These are phyloP conservation scores for Macropis europaea DNA, from an alignment of 2,888 invertebrate genomes.

Conservation along the genomic window DNA sequence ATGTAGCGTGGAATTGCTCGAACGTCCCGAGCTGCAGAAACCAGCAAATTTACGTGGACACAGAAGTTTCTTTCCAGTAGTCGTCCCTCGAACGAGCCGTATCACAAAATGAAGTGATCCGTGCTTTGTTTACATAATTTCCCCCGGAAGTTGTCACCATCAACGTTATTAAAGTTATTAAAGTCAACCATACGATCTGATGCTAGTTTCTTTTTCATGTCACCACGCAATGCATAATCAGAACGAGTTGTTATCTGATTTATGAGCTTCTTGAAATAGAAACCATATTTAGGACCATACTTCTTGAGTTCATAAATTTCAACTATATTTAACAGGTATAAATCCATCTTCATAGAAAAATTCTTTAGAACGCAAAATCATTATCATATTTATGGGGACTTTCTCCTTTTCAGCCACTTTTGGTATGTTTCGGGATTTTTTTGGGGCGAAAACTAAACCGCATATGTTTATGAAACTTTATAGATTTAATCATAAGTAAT, in stretches of 20 bases:
- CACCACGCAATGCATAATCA: neutral
- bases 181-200: neutral
- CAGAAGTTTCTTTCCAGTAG: neutral
- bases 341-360: too few species aligned
- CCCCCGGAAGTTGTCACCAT: neutral
- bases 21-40: neutral
- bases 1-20: too few species aligned
- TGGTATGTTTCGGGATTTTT: too few species aligned
- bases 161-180: neutral
- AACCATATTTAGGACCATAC: too few species aligned
- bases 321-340: too few species aligned
- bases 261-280: neutral
- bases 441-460: too few species aligned
- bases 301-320: too few species aligned
- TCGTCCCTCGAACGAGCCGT: neutral
- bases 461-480: too few species aligned
- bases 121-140: conserved; percentile 2
- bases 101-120: neutral
- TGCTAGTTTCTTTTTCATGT: neutral
- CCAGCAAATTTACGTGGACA: neutral
- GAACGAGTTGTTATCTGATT: neutral
- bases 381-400: too few species aligned
- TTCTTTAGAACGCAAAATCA: too few species aligned
- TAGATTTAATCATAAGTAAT: too few species aligned
- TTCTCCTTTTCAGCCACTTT: too few species aligned